Percentiles rank a stretch among this genome's conserved stretches.
Conservation (phyloP, 2,888 invertebrate genomes). For the Trichopria drosophilae region DNA sequence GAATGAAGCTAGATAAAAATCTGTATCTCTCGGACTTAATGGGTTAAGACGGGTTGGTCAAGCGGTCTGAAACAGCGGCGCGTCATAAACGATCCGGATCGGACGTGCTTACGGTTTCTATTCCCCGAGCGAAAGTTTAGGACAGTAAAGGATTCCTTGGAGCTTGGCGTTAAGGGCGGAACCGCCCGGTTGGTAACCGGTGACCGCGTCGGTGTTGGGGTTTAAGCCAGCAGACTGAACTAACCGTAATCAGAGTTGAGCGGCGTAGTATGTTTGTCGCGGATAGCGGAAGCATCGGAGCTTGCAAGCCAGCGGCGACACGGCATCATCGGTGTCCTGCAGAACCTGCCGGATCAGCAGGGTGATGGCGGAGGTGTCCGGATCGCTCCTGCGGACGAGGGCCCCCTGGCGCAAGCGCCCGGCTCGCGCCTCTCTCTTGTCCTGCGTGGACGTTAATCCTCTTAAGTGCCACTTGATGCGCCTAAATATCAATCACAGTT, state of each 20-base stretch:
- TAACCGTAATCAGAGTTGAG: constrained; percentile 54
- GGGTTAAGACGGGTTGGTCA: too few species aligned
- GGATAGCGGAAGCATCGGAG: constrained; percentile 29
- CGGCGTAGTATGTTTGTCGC: constrained; percentile 44
- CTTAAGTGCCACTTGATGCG: constrained; percentile 53
- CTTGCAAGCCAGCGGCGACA: constrained; percentile 25
- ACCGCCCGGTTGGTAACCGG: constrained; percentile 40
- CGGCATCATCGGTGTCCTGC: too few species aligned
- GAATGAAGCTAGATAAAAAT: too few species aligned
- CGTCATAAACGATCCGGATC: too few species aligned
- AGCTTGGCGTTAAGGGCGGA: constrained; percentile 16
- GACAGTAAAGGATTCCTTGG: too few species aligned
- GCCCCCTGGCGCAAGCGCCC: constrained; percentile 14
- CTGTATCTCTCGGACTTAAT: too few species aligned
- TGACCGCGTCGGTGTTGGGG: constrained; percentile 43
- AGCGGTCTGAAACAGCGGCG: too few species aligned
- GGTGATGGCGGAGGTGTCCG: constrained; percentile 33
- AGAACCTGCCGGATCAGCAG: constrained; percentile 30
- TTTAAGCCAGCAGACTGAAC: constrained; percentile 52
- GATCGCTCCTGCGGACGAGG: constrained; percentile 1
- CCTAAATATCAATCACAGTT: constrained; percentile 55
- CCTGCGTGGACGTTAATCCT: constrained; percentile 52
- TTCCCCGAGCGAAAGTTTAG: constrained; percentile 17
- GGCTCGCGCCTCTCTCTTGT: constrained; percentile 36
- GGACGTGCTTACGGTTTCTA: too few species aligned